Conservation (phyloP, 2,888 invertebrate genomes). For the Eubasilissa splendida region DNA sequence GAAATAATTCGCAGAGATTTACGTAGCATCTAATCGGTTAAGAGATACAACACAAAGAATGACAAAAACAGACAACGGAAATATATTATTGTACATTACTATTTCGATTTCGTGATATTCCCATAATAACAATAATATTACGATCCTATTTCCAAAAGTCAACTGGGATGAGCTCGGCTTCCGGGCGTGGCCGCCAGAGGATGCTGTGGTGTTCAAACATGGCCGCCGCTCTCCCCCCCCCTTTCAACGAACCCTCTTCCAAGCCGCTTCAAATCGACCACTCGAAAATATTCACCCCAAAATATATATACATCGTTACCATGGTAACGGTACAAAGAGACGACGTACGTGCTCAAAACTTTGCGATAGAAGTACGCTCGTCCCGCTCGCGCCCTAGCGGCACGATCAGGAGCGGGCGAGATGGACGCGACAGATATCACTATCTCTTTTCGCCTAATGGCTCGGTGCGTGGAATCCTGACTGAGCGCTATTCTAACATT, state of each 20-base stretch:
- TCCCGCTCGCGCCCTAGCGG: neutral
- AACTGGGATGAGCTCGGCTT: slow-evolving; percentile 28
- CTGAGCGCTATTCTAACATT: slow-evolving; percentile 29
- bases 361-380: slow-evolving; percentile 17
- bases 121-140: too few relatives aligned
- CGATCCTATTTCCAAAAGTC: slow-evolving; percentile 8
- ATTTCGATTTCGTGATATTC: too few relatives aligned
- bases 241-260: slow-evolving; percentile 61
- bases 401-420: neutral
- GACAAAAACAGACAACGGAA: too few relatives aligned
- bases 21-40: too few relatives aligned
- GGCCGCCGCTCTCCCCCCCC: slow-evolving; percentile 65
- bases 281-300: slow-evolving; percentile 73
- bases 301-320: slow-evolving; percentile 71
- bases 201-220: slow-evolving; percentile 67
- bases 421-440: slow-evolving; percentile 4
- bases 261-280: slow-evolving; percentile 62
- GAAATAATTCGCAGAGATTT: too few relatives aligned
- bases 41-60: too few relatives aligned
- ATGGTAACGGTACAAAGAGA: slow-evolving; percentile 39
- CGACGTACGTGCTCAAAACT: slow-evolving; percentile 33
- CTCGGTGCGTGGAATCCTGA: slow-evolving; percentile 7
- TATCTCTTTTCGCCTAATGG: slow-evolving; percentile 26
- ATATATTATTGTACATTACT: too few relatives aligned
- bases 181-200: slow-evolving; percentile 44